A percentile compares a stretch with the other conserved stretches of the same genome.
Conservation (phyloP, 2,113 vertebrate genomes). For the Atractosteus spatula region DNA sequence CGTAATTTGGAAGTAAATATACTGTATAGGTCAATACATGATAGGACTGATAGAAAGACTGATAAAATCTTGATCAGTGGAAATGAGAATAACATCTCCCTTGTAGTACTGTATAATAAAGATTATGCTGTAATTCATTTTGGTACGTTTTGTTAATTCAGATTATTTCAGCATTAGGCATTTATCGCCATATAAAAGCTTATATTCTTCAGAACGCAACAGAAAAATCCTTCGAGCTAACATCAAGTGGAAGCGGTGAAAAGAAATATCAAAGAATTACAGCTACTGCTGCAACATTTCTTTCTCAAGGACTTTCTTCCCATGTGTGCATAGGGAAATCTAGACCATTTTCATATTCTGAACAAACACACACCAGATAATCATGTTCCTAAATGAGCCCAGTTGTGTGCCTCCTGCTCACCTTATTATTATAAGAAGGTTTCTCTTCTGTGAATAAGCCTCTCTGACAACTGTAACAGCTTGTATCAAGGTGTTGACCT, state of each 20-base stretch:
- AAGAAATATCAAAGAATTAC: slow-evolving; percentile 6
- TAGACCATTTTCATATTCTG: slow-evolving; percentile 14
- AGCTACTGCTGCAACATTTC: slow-evolving; percentile 9
- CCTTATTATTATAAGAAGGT: background rate
- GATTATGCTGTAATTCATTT: background rate
- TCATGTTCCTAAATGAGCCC: slow-evolving; percentile 10
- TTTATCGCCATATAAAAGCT: slow-evolving; percentile 12
- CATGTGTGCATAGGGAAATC: slow-evolving; percentile 6
- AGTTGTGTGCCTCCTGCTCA: slow-evolving; percentile 10
- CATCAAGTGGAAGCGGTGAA: slow-evolving; percentile 2
- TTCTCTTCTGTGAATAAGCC: slow-evolving; percentile 35
- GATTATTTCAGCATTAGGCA: slow-evolving; percentile 18
- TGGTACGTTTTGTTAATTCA: slow-evolving; percentile 18
- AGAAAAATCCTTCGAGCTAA: slow-evolving; percentile 1
- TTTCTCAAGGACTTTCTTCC: background rate
- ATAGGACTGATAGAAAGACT: slow-evolving; percentile 10
- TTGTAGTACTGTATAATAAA: background rate
- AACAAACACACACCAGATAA: slow-evolving; percentile 1
- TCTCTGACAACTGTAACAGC: slow-evolving; percentile 64
- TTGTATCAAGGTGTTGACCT: slow-evolving; percentile 61
- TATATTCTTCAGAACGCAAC: slow-evolving; percentile 13
- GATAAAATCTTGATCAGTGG: background rate
- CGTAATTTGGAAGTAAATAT: no score
- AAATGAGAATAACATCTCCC: background rate
- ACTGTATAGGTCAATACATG: no score